These are phyloP conservation scores for Parauchenoglanis ngamensis DNA, from an alignment of 2,797 vertebrate species.

Conservation along the genomic window DNA sequence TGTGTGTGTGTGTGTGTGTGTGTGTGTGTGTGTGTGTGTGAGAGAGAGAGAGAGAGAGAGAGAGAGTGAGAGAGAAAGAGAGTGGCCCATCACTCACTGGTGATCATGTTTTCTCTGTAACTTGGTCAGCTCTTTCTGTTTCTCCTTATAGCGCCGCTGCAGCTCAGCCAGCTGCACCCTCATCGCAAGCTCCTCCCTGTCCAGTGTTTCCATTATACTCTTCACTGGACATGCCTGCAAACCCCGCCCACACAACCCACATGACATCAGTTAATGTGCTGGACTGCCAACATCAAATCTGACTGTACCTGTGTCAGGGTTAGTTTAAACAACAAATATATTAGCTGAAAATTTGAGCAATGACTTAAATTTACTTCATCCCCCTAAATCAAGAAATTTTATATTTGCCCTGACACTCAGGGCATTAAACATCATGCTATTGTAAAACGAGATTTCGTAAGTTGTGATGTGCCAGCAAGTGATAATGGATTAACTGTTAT, in stretches of 20 bases:
- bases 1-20: constrained; percentile 51
- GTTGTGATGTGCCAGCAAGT: neutral
- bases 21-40: constrained; percentile 46
- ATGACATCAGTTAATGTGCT: constrained; percentile 37
- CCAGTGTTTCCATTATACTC: constrained; percentile 89
- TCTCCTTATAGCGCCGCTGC: constrained; percentile 94
- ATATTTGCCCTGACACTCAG: neutral
- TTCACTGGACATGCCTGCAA: constrained; percentile 92
- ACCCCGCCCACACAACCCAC: constrained; percentile 20
- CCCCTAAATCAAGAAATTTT: neutral
- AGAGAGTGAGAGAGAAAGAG: constrained; percentile 10
- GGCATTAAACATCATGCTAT: neutral
- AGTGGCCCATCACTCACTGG: constrained; percentile 76
- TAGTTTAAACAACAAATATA: neutral
- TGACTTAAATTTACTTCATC: neutral
- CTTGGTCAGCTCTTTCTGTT: constrained; percentile 93
- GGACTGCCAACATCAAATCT: constrained; percentile 41
- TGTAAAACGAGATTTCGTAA: neutral
- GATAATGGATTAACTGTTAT: neutral
- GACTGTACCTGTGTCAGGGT: neutral
- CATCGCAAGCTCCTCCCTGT: constrained; percentile 92
- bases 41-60: too few relatives aligned
- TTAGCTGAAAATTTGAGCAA: neutral
- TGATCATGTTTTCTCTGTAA: constrained; percentile 93
- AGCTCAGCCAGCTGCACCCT: constrained; percentile 90